phyloP scores from a whole-genome alignment of 2,797 vertebrate species.

The Carapus acus region DNA sequence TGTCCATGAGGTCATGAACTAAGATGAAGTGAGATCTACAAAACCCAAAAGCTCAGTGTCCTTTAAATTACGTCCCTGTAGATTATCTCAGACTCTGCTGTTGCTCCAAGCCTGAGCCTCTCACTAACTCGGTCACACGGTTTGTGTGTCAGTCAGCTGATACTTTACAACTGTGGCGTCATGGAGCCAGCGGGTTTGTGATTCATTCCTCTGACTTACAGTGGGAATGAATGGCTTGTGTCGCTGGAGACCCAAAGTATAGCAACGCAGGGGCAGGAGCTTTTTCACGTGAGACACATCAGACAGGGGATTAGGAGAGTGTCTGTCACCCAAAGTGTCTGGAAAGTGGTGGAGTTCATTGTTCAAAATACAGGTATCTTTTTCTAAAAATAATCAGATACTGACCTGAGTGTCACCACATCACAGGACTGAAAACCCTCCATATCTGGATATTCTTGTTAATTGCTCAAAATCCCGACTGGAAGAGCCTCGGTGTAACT shows the following conservation, averaged over 20 bases:
- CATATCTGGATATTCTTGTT: no score
- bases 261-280: slow-evolving; percentile 6
- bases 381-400: no score
- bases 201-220: slow-evolving; percentile 21
- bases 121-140: slow-evolving; percentile 31
- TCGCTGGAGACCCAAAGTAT: slow-evolving; percentile 24
- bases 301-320: slow-evolving; percentile 7
- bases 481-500: no score
- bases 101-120: slow-evolving; percentile 6
- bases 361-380: no score
- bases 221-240: slow-evolving; percentile 15
- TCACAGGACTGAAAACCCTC: no score
- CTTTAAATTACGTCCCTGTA: slow-evolving; percentile 5
- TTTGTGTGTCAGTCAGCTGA: slow-evolving; percentile 57
- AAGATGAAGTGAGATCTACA: neutral
- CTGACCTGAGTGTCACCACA: no score
- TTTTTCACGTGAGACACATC: slow-evolving; percentile 29
- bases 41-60: neutral
- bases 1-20: neutral
- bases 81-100: slow-evolving; percentile 25
- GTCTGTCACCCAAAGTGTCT: slow-evolving; percentile 3
- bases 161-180: slow-evolving; percentile 45
- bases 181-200: slow-evolving; percentile 29
- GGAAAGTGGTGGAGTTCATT: slow-evolving; percentile 1
- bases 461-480: no score